These are phyloP conservation scores for Polyergus mexicanus DNA, from an alignment of 1,140 invertebrate species.

Conservation along the genomic window DNA sequence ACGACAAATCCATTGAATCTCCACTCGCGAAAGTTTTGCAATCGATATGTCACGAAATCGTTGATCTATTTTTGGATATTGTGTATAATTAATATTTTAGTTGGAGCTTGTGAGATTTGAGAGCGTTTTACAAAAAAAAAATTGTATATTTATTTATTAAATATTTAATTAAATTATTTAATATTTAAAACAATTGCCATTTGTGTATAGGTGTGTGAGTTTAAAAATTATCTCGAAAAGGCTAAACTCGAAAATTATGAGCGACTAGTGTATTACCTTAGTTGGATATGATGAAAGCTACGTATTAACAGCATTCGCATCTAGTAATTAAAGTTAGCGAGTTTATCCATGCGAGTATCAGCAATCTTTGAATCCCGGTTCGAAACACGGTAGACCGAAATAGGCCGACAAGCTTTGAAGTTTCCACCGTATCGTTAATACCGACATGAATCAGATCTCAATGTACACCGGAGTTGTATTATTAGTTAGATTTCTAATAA, in stretches of 20 bases:
- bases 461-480: background rate
- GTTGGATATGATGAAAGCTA: slow-evolving; percentile 4
- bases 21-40: background rate
- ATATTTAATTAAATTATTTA: background rate
- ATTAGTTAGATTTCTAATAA: slow-evolving; percentile 29
- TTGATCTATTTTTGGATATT: background rate
- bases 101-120: background rate
- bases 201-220: too few species aligned
- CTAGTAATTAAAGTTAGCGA: slow-evolving; percentile 37
- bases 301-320: slow-evolving; percentile 33
- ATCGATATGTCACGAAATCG: background rate
- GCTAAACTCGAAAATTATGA: background rate
- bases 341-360: slow-evolving; percentile 36
- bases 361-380: slow-evolving; percentile 30
- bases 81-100: background rate
- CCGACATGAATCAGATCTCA: slow-evolving; percentile 13
- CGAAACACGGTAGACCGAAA: slow-evolving; percentile 29
- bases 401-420: slow-evolving; percentile 27
- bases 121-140: background rate
- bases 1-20: background rate
- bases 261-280: slow-evolving; percentile 4
- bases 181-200: background rate
- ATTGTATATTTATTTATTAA: background rate
- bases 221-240: too few species aligned
- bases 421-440: slow-evolving; percentile 38